These are phyloP conservation scores for Propsilocerus akamusi DNA, from an alignment of 1,140 invertebrate species.

Conservation along the genomic window DNA sequence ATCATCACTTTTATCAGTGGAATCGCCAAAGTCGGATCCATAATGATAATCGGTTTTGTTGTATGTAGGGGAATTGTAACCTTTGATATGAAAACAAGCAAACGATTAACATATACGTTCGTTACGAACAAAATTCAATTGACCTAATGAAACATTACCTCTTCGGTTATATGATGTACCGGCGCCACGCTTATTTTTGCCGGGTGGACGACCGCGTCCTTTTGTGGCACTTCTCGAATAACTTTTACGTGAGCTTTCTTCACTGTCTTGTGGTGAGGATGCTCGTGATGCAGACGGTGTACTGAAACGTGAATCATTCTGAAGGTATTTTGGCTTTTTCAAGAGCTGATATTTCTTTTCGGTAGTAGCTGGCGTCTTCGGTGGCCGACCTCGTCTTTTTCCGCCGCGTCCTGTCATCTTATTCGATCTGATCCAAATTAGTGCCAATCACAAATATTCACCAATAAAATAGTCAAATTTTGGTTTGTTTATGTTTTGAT, in stretches of 20 bases:
- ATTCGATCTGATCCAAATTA: slow-evolving; percentile 10
- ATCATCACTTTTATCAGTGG: slow-evolving; percentile 61
- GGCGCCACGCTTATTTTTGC: slow-evolving; percentile 30
- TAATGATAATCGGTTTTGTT: slow-evolving; percentile 78
- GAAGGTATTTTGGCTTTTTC: slow-evolving; percentile 81
- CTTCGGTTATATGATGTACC: slow-evolving; percentile 35
- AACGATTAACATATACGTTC: neutral
- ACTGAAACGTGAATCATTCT: slow-evolving; percentile 48
- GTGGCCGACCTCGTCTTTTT: slow-evolving; percentile 71
- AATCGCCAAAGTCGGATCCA: slow-evolving; percentile 75
- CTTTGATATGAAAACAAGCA: slow-evolving; percentile 34
- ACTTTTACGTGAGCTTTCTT: slow-evolving; percentile 44
- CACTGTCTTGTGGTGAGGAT: slow-evolving; percentile 47
- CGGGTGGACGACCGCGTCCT: slow-evolving; percentile 31
- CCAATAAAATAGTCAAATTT: neutral
- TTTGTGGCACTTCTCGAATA: slow-evolving; percentile 25
- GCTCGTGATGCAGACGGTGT: slow-evolving; percentile 58
- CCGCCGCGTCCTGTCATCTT: slow-evolving; percentile 63
- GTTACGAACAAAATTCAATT: neutral
- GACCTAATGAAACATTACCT: slow-evolving; percentile 30
- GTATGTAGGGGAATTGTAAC: slow-evolving; percentile 51
- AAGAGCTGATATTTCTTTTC: slow-evolving; percentile 73
- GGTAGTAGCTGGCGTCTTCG: slow-evolving; percentile 64
- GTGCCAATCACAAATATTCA: neutral
- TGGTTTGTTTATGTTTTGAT: slow-evolving; percentile 1